A percentile compares a stretch with the other conserved stretches of the same genome.
phyloP scores from a whole-genome alignment of 2,888 invertebrate genomes.

The Crossocerus cetratus region DNA sequence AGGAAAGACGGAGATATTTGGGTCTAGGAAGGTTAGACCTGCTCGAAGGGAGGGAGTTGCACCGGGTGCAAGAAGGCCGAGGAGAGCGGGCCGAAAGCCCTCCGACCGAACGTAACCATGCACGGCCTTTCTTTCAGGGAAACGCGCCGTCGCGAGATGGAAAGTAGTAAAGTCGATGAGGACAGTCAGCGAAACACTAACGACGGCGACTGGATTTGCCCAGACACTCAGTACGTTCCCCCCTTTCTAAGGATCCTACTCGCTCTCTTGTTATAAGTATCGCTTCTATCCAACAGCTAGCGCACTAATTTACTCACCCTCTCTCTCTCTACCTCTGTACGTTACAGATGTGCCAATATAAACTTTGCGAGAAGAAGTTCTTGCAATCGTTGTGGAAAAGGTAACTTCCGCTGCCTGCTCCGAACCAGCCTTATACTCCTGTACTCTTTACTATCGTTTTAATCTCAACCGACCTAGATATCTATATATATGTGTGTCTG shows the following conservation, averaged over 20 bases:
- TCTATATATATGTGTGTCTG: background rate
- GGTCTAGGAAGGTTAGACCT: too few species aligned
- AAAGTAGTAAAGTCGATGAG: slow-evolving; percentile 70
- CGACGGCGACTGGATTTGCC: slow-evolving; percentile 75
- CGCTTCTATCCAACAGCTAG: background rate
- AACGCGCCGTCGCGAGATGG: slow-evolving; percentile 59
- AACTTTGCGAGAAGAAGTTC: slow-evolving; percentile 94
- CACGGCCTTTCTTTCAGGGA: slow-evolving; percentile 9
- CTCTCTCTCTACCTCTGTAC: slow-evolving; percentile 14
- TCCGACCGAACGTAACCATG: slow-evolving; percentile 1
- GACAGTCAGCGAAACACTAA: slow-evolving; percentile 70
- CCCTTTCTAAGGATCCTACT: slow-evolving; percentile 15
- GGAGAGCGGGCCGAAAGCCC: too few species aligned
- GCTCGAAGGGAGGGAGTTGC: too few species aligned
- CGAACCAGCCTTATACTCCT: background rate
- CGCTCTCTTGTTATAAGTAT: background rate
- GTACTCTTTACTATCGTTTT: background rate
- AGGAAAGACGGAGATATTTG: too few species aligned
- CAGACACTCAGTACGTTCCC: slow-evolving; percentile 71
- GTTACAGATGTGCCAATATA: slow-evolving; percentile 89
- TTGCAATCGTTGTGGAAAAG: slow-evolving; percentile 95
- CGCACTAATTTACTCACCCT: background rate
- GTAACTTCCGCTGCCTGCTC: slow-evolving; percentile 60
- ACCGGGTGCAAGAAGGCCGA: too few species aligned
- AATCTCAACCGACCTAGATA: background rate